Conservation (phyloP, 1,140 invertebrate species). For the Galleria mellonella region DNA sequence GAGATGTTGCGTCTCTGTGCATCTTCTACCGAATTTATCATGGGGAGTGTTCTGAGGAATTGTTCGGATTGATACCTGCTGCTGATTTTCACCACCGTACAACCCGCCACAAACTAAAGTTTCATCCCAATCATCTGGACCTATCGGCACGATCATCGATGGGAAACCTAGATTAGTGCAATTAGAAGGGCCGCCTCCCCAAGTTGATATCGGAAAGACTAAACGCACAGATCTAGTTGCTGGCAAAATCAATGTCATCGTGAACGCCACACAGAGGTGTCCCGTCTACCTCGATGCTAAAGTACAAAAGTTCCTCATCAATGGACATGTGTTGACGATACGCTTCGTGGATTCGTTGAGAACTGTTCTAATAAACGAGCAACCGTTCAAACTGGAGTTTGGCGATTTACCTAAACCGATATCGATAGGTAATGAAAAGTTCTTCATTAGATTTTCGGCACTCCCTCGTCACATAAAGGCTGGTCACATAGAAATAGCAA, state of each 20-base stretch:
- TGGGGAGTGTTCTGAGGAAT: too few species aligned
- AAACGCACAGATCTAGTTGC: conserved; percentile 85
- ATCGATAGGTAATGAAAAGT: conserved; percentile 84
- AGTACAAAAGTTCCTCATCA: conserved; percentile 86
- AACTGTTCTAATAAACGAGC: conserved; percentile 88
- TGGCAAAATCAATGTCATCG: conserved; percentile 88
- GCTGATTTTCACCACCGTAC: too few species aligned
- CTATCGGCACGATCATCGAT: conserved; percentile 87
- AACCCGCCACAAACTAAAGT: too few species aligned
- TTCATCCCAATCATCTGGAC: too few species aligned
- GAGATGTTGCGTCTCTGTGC: too few species aligned
- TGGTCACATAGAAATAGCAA: conserved; percentile 79
- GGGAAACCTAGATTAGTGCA: conserved; percentile 84
- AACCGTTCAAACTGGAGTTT: conserved; percentile 89
- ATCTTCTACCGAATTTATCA: too few species aligned
- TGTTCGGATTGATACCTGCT: too few species aligned
- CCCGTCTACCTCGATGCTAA: conserved; percentile 91
- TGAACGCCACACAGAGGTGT: conserved; percentile 85
- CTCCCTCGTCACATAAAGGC: conserved; percentile 84
- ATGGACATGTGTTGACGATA: conserved; percentile 83
- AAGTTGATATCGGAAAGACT: conserved; percentile 83
- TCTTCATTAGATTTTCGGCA: conserved; percentile 85
- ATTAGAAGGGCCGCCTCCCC: conserved; percentile 90
- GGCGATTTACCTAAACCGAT: conserved; percentile 94
- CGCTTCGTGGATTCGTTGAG: conserved; percentile 86